These are phyloP conservation scores for Pediacus dermestoides DNA, from an alignment of 2,888 invertebrate species.

Conservation along the genomic window DNA sequence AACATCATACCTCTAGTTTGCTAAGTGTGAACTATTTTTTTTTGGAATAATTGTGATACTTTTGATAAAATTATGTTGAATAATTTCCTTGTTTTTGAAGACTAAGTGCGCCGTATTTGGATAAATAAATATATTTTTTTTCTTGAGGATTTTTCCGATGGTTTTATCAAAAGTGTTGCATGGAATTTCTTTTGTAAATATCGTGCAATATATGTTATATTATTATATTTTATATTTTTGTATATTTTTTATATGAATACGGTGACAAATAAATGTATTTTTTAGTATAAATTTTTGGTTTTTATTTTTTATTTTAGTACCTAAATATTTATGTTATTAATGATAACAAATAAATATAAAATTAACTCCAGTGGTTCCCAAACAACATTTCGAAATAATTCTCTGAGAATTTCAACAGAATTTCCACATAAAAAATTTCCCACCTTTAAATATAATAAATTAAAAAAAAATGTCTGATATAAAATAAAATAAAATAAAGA, in stretches of 20 bases:
- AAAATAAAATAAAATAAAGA: too few relatives aligned
- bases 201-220: constrained; percentile 40
- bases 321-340: too few relatives aligned
- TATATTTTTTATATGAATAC: constrained; percentile 41
- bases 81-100: constrained; percentile 27
- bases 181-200: constrained; percentile 45
- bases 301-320: too few relatives aligned
- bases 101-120: constrained; percentile 30
- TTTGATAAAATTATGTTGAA: constrained; percentile 16
- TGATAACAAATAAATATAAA: too few relatives aligned
- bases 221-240: constrained; percentile 37
- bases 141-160: constrained; percentile 15
- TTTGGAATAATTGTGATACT: constrained; percentile 14
- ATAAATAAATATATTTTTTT: constrained; percentile 19
- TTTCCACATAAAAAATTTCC: too few relatives aligned
- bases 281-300: constrained; percentile 17
- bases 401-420: too few relatives aligned
- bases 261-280: constrained; percentile 44
- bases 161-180: constrained; percentile 22
- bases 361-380: too few relatives aligned
- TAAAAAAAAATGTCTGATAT: too few relatives aligned
- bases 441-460: too few relatives aligned
- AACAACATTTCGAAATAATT: too few relatives aligned
- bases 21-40: too few relatives aligned
- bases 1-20: too few relatives aligned